Base-by-base conservation (phyloP, 2,797 vertebrate genomes). In the Sebastes vulpes region DNA sequence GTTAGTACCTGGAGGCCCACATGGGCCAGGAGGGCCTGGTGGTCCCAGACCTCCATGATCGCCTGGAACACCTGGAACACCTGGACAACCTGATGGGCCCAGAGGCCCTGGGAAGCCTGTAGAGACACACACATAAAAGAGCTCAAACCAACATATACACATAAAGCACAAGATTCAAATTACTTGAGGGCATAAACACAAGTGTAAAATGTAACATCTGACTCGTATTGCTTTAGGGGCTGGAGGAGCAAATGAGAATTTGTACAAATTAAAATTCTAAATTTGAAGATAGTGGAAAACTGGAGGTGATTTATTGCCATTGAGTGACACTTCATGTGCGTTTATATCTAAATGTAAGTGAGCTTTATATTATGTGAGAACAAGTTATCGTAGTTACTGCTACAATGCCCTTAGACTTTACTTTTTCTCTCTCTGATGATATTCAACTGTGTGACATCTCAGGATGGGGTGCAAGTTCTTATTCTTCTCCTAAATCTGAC, bases 1-100 rank as follows among this genome's bases (percentile, higher is more conserved):
- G 2, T 26, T 26, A 26, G 26, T 63, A 95, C 93, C 92, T 94
- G 20, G 29, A 61, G 46, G 73, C 8, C 94, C 92, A 68, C 9
- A 3, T n/a, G 31, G 65, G 2, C 93, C 94, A 11, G 20, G 75
- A 52, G 79, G 66, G 20, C 93, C 94, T 2, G 6, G 48, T 65
- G 66, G 71, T 42, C 92, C 94, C 3, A 60, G 5, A 54, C 46
- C 50, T 75, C 92, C 92, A 38, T 1, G 16, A 68, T 88, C 75
- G 16, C 93, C 91, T 38, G 65, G 70, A 77, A 42, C 0, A 77
- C 93, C 93, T 65, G 83, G 79, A 80, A 68, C 0, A 26, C 92
- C 92, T 38, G 65, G 72, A n/a, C 0, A 9, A 65, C 93, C 94
- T 18, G 26, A 6, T 23, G 5, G 69, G 18, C 94, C 92, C 31